Conservation (phyloP, 2,113 vertebrate genomes). For the Lepus timidus region DNA sequence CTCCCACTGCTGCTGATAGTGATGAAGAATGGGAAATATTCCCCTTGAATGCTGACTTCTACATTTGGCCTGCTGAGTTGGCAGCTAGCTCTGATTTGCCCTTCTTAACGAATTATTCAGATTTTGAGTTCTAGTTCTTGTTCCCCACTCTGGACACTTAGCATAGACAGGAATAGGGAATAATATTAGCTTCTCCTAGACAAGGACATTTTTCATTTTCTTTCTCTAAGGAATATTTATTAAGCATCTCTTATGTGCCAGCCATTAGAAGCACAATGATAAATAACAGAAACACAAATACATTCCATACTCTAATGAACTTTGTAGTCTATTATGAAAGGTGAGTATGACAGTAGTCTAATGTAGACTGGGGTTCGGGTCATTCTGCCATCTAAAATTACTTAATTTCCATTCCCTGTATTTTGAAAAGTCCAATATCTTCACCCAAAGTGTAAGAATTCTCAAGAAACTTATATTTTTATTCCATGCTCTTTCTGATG, state of each 20-base stretch:
- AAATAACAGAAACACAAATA: not conserved
- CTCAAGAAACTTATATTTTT: not conserved
- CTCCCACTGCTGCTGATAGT: not conserved
- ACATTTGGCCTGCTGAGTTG: not conserved
- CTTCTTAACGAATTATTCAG: not conserved
- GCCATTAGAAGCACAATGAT: not conserved
- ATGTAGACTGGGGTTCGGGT: not conserved
- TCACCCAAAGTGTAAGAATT: not conserved
- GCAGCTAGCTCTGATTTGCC: not conserved
- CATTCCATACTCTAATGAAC: not conserved
- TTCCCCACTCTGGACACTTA: not conserved
- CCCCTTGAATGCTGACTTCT: not conserved
- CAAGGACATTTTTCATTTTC: not conserved
- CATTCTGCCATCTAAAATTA: not conserved
- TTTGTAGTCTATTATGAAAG: not conserved
- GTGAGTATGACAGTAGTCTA: not conserved
- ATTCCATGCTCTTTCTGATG: not conserved
- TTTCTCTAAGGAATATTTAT: too few relatives aligned
- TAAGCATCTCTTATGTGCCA: not conserved
- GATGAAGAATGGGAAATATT: not conserved
- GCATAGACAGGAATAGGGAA: not conserved
- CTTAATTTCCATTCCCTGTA: not conserved
- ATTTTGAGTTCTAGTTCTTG: not conserved
- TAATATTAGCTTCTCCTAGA: not conserved
- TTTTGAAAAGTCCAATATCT: not conserved